Evolutionary conservation across 2,888 invertebrate species (phyloP).

Genomic region (Oconnorella tubifera): DNA sequence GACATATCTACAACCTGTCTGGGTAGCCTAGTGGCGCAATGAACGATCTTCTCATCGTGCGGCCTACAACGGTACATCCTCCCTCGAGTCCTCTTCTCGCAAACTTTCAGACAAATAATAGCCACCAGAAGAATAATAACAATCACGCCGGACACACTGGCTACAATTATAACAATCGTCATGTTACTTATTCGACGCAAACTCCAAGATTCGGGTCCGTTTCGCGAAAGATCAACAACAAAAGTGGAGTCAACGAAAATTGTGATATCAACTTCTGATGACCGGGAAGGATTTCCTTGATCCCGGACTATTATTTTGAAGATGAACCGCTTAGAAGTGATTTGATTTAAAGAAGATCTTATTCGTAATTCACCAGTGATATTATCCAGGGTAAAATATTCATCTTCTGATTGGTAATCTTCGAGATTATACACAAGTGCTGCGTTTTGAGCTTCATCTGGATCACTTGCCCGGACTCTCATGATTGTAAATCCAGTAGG

Average conservation of each 20-base stretch:
- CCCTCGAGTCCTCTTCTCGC: too few species aligned
- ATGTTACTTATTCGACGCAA: not conserved
- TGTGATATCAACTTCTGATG: not conserved
- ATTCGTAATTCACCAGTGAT: not conserved
- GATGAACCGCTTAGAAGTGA: not conserved
- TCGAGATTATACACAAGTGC: not conserved
- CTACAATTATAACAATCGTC: not conserved
- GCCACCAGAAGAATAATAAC: not conserved
- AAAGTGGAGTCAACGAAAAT: too few species aligned
- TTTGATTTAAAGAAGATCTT: not conserved
- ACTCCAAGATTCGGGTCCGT: too few species aligned
- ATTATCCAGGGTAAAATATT: not conserved
- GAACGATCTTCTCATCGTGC: too few species aligned
- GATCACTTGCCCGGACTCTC: not conserved
- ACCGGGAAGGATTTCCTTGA: not conserved
- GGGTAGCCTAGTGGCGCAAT: too few species aligned
- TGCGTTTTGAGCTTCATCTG: not conserved
- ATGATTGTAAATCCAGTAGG: not conserved
- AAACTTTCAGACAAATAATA: not conserved
- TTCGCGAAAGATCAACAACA: too few species aligned
- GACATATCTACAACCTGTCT: too few species aligned
- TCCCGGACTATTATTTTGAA: not conserved
- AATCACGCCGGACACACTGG: not conserved
- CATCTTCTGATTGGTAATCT: not conserved
- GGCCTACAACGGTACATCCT: too few species aligned